Conservation (phyloP, 1,140 invertebrate genomes). For the Drosophila tani region DNA sequence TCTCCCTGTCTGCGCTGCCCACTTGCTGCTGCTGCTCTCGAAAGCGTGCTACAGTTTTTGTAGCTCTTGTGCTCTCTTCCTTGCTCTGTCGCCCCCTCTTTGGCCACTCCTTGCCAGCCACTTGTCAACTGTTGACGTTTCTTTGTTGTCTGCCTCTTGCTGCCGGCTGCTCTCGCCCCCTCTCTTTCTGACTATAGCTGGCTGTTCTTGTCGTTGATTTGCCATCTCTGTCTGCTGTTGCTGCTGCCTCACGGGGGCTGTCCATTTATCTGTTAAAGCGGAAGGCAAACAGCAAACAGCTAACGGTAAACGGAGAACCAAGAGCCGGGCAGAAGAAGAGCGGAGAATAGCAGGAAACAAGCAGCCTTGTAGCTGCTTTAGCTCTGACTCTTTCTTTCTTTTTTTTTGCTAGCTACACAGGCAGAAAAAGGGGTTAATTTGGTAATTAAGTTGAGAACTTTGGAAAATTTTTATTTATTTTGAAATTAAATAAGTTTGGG, state of each 20-base stretch:
- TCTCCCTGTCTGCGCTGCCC: conserved; percentile 29
- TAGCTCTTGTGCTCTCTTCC: conserved; percentile 9
- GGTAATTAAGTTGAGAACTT: no score
- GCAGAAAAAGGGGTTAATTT: not conserved
- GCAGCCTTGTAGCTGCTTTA: conserved; percentile 47
- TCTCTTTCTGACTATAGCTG: conserved; percentile 29
- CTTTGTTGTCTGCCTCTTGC: conserved; percentile 60
- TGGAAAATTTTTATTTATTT: not conserved
- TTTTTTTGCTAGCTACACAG: not conserved
- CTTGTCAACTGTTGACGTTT: conserved; percentile 75
- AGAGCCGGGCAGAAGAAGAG: conserved; percentile 24
- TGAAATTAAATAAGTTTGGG: not conserved
- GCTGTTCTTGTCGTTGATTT: conserved; percentile 58
- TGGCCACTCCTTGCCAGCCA: conserved; percentile 44
- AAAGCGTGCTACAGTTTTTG: conserved; percentile 55
- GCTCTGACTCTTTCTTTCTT: conserved; percentile 1
- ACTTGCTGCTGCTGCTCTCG: conserved; percentile 54
- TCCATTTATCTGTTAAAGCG: conserved; percentile 76
- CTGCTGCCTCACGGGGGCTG: conserved; percentile 53
- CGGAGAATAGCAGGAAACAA: conserved; percentile 38
- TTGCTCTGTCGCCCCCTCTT: not conserved
- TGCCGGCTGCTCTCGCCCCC: conserved; percentile 26
- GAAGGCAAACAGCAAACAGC: conserved; percentile 52
- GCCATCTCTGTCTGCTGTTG: conserved; percentile 49
- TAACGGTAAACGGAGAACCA: conserved; percentile 41